These are phyloP conservation scores for Patiria pectinifera DNA, from an alignment of 53 echinoderm and acorn worm genomes.

Conservation along the genomic window DNA sequence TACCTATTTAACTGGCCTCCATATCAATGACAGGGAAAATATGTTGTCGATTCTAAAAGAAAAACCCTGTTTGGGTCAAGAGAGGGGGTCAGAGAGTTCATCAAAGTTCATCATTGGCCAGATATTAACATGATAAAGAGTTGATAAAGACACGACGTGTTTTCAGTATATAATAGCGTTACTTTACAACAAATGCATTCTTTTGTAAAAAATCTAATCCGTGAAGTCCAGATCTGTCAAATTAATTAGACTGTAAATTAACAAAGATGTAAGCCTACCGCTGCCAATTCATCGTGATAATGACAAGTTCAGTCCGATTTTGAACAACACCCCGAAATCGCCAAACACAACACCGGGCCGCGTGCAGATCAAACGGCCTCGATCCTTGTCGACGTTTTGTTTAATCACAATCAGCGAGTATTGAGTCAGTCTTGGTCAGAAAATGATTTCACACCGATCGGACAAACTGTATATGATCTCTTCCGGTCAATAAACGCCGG, in stretches of 20 bases:
- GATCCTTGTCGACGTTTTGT: background rate
- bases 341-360: background rate
- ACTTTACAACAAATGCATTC: background rate
- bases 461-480: slow-evolving; percentile 29
- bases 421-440: background rate
- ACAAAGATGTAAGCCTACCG: background rate
- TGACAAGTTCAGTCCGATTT: background rate
- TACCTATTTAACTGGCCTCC: too few relatives aligned
- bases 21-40: too few relatives aligned
- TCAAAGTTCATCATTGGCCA: background rate
- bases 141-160: background rate
- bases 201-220: background rate
- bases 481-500: slow-evolving; percentile 32
- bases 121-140: background rate
- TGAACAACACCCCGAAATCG: background rate
- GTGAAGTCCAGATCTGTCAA: background rate
- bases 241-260: background rate
- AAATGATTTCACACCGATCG: slow-evolving; percentile 17
- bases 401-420: background rate
- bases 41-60: too few relatives aligned
- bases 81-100: background rate
- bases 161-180: background rate
- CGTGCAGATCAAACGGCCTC: background rate
- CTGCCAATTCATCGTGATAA: background rate
- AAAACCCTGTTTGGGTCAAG: too few relatives aligned